Evolutionary conservation across 2,113 vertebrate genomes (phyloP).

Genomic region (Callipepla squamata): DNA sequence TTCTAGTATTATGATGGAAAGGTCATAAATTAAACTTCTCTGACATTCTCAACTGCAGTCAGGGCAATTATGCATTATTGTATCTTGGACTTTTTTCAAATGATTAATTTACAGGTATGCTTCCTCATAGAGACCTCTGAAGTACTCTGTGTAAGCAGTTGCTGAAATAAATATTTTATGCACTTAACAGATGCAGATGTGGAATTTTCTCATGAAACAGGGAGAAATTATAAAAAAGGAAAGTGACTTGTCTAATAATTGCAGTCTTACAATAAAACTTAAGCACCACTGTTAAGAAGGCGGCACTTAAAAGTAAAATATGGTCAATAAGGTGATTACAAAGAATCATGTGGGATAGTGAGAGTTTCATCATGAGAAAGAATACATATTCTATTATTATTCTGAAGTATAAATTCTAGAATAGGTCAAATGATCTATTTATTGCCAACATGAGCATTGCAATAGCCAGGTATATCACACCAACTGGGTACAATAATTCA

Average conservation of each 20-base stretch:
- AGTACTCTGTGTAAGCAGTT: background rate
- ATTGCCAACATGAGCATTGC: background rate
- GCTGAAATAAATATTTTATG: slow-evolving; percentile 22
- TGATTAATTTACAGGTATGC: background rate
- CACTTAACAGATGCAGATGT: background rate
- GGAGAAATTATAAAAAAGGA: background rate
- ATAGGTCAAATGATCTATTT: background rate
- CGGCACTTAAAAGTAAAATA: background rate
- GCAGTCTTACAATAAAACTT: background rate
- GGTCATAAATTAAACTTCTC: slow-evolving; percentile 6
- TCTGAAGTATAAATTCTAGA: background rate
- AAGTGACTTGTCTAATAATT: background rate
- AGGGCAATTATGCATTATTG: background rate
- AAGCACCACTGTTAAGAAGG: background rate
- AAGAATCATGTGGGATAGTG: background rate
- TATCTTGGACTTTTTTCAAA: background rate
- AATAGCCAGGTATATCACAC: background rate
- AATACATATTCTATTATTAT: background rate
- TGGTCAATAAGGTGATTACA: background rate
- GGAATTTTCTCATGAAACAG: background rate
- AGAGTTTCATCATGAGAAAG: background rate
- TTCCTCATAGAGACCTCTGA: background rate
- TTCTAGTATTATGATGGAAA: background rate
- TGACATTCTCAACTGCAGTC: background rate
- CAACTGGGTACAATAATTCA: background rate